Evolutionary conservation across 2,113 vertebrate genomes (phyloP), one percentile per base, ranked within the genome.

Genomic region (Gavialis gangeticus): DNA sequence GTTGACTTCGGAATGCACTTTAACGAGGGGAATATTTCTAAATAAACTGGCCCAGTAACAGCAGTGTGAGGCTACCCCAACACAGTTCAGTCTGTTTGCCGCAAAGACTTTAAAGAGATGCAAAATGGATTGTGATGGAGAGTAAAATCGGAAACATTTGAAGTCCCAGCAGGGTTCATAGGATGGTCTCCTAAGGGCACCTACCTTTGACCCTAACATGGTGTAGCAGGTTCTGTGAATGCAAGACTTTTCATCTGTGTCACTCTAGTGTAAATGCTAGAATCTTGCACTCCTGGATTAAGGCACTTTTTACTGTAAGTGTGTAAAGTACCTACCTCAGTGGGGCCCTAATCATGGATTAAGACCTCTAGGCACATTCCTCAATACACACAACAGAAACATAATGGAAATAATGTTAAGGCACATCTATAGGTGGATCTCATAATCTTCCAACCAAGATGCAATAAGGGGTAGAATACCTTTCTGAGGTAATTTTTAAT

Each of bases 221-320:
- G 55, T 75, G 27, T 56, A 75, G 69, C 27, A 88, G 59, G 34
- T 4, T 80, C 46, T 69, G 59, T 46, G 73, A 89, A 80, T 22
- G 4, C 2, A 56, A 88, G 84, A 8, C 24, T 78, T 15, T 5
- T 59, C 46, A 27, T n/a, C 11, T 57, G 5, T 0, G 0, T 73
- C 8, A 55, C 10, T n/a, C 8, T 27, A 82, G 75, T 75, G 76
- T 28, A 3, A 81, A 15, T 4, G 14, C 24, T 76, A 25, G 46
- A 80, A 24, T 13, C 13, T 27, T 3, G 1, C 46, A 8, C 10
- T 91, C 11, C 58, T 22, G 17, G 15, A n/a, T 8, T 3, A 22
- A 69, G 30, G 30, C 17, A 34, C 66, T 34, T 16, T 66, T n/a
- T 11, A 66, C n/a, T 66, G 64, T 67, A 67, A 67, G 64, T n/a